Evolutionary conservation across 2,113 vertebrate species (phyloP).

Genomic region (Eurypyga helias): DNA sequence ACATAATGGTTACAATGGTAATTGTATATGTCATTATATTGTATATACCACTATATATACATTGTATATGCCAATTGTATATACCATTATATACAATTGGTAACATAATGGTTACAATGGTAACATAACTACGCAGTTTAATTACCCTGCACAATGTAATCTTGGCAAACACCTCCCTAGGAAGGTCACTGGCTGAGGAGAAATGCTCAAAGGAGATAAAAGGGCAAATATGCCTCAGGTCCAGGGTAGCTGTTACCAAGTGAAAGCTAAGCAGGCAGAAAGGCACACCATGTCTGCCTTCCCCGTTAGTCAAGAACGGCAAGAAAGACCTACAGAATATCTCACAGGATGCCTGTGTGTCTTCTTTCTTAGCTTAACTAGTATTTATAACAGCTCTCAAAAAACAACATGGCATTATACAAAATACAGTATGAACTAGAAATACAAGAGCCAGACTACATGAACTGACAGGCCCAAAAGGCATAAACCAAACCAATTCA

Average conservation of each 20-base stretch:
- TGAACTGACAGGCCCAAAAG: neutral
- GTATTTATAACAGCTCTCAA: neutral
- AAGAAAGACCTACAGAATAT: neutral
- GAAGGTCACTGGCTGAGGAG: neutral
- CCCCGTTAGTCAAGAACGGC: neutral
- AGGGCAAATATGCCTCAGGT: neutral
- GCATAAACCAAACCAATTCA: neutral
- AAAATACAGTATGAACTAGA: neutral
- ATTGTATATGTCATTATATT: too few relatives aligned
- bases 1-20: too few relatives aligned
- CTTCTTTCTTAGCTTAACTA: neutral
- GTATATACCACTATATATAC: too few relatives aligned
- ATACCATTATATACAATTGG: too few relatives aligned
- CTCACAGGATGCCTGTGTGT: neutral
- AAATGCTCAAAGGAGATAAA: neutral
- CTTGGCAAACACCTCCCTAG: neutral
- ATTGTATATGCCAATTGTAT: too few relatives aligned
- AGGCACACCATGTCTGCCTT: neutral
- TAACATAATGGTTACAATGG: too few relatives aligned
- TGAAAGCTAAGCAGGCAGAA: neutral
- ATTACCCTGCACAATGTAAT: neutral
- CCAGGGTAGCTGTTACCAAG: constrained; percentile 8
- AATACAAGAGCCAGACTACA: neutral
- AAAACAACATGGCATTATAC: neutral
- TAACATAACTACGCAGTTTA: accelerated